Evolutionary conservation across 2,888 invertebrate species (phyloP).

Genomic region (Troides helena): DNA sequence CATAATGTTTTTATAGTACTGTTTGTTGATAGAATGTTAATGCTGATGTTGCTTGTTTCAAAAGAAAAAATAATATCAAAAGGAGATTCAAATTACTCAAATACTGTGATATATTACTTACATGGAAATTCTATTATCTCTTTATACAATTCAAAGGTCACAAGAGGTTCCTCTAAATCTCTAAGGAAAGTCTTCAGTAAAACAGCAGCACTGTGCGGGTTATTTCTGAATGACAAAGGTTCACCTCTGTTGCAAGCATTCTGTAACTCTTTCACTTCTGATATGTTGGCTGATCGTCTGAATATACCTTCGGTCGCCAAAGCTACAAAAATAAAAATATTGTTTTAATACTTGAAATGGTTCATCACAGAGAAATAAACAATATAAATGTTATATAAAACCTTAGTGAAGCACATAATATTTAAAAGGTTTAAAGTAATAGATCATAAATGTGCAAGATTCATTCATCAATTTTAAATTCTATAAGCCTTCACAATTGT

Average conservation of each 20-base stretch:
- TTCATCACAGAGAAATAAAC: no score
- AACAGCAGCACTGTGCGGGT: conserved; percentile 96
- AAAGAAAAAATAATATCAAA: no score
- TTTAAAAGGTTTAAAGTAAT: no score
- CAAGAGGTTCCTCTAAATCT: conserved; percentile 94
- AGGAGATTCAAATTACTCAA: background rate
- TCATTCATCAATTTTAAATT: no score
- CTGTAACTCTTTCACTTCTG: conserved; percentile 91
- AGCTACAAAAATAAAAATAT: conserved; percentile 71
- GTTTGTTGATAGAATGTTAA: no score
- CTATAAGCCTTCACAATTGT: no score
- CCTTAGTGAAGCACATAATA: no score
- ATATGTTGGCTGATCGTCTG: conserved; percentile 93
- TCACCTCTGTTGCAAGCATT: conserved; percentile 93
- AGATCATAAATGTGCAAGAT: no score
- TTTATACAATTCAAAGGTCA: conserved; percentile 96
- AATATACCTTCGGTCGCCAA: conserved; percentile 98
- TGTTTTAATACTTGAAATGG: no score
- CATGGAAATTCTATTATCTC: conserved; percentile 95
- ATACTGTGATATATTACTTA: conserved; percentile 66
- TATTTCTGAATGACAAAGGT: conserved; percentile 86
- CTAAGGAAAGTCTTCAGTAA: conserved; percentile 96
- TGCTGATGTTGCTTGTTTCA: no score
- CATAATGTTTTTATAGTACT: no score
- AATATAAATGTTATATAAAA: no score